Base-by-base conservation (phyloP, 2,797 vertebrate species). In the Tarsius wallacei region DNA sequence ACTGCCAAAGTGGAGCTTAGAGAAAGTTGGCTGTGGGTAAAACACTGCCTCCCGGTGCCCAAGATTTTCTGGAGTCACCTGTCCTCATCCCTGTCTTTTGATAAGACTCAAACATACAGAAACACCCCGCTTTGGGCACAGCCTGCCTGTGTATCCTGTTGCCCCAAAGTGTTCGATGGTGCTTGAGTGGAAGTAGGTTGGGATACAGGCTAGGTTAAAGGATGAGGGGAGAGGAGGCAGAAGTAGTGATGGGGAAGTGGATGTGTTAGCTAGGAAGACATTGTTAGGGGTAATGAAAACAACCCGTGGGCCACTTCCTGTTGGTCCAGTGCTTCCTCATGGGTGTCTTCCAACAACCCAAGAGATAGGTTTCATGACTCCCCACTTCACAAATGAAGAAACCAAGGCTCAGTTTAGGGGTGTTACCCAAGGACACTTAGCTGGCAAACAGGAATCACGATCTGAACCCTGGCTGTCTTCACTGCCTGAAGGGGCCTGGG, bases 311-410 rank as follows among this genome's bases (percentile, higher is more conserved):
- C 51, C 61, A n/a, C 82, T 91, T 96, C 80, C 36, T 86, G 7
- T 88, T 95, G 82, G 24, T 71, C 59, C 28, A 63, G 26, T 92
- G 77, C 74, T 95, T 93, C 87, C 42, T 95, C 53, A 26, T 17
- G 51, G 59, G 53, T 82, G 47, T 90, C 53, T 89, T 19, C 42
- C 57, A 51, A 66, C 28, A 83, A 74, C 17, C 64, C 76, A 49
- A 91, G 80, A 94, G 22, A 10, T 73, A 70, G 57, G 66, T 86
- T 93, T 92, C 49, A 61, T 66, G 59, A 73, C 19, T 13, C 77
- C 49, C 49, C 36, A 33, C 84, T 91, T 91, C 71, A 91, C 42
- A 85, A 64, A 71, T 64, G 49, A 78, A 84, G 57, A 96, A 86
- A 90, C 28, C 73, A 90, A 88, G 83, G 33, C 51, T 96, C 31